These are phyloP conservation scores for Lysandra bellargus DNA, from an alignment of 2,888 invertebrate species.

Conservation along the genomic window DNA sequence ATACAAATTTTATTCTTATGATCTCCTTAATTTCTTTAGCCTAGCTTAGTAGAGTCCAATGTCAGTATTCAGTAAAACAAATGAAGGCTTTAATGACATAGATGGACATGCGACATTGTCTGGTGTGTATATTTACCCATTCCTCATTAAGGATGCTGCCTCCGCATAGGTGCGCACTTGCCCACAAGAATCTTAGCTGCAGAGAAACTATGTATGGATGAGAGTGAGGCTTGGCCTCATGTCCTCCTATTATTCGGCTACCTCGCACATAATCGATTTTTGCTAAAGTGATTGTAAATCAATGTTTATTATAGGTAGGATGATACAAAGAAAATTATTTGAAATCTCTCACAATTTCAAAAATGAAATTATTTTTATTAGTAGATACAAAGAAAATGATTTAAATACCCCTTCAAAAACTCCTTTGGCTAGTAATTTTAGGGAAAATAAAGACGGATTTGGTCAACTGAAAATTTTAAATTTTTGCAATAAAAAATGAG, in stretches of 20 bases:
- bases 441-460: background rate
- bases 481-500: background rate
- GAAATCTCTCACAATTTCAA: no score
- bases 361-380: no score
- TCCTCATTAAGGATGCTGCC: conserved; percentile 65
- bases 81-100: no score
- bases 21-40: no score
- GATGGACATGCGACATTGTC: no score
- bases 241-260: conserved; percentile 63
- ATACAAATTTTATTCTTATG: no score
- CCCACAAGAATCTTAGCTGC: conserved; percentile 63
- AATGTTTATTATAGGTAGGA: background rate
- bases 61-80: no score
- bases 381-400: no score
- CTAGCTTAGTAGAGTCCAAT: no score
- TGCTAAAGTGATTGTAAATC: conserved; percentile 37
- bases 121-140: conserved; percentile 57
- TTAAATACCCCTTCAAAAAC: background rate
- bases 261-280: conserved; percentile 35
- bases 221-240: conserved; percentile 61
- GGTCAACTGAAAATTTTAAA: no score
- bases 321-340: background rate
- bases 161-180: conserved; percentile 64
- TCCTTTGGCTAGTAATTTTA: background rate
- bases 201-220: conserved; percentile 73